A percentile compares a stretch with the other conserved stretches of the same genome.
phyloP scores from a whole-genome alignment of 1,140 invertebrate genomes.

The Drosophila trapezifrons region DNA sequence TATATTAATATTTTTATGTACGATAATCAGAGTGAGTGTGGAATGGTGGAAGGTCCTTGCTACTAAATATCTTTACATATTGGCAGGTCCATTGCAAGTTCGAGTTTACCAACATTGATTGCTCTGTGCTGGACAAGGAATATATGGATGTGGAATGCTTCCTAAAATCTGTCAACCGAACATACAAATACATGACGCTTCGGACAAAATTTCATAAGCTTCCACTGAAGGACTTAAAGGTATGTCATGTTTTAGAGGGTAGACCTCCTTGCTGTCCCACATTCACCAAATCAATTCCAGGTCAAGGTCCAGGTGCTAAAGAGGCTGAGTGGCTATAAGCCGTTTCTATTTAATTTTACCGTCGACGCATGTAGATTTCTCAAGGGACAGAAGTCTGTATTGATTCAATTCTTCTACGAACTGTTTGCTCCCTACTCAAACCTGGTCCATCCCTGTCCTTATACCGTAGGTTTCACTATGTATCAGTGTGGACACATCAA shows the following conservation, averaged over 20 bases:
- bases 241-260: too few species aligned
- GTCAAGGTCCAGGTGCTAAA: not conserved
- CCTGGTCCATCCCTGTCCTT: not conserved
- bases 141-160: not conserved
- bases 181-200: slow-evolving; percentile 1
- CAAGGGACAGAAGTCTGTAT: not conserved
- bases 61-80: not conserved
- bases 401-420: not conserved
- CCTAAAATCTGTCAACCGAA: slow-evolving; percentile 11
- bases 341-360: slow-evolving; percentile 5
- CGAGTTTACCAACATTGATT: slow-evolving; percentile 9
- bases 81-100: not conserved
- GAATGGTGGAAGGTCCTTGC: not conserved
- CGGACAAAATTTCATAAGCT: not conserved
- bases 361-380: not conserved
- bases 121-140: not conserved
- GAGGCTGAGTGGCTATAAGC: slow-evolving; percentile 4
- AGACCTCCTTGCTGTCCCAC: too few species aligned
- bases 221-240: not conserved
- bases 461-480: not conserved
- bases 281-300: not conserved
- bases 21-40: not conserved
- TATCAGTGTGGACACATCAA: not conserved
- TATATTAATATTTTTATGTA: not conserved
- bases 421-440: slow-evolving; percentile 1